Evolutionary conservation across 2,888 invertebrate species (phyloP), one percentile per base, ranked within the genome.

Genomic region (Heliconius cydno): DNA sequence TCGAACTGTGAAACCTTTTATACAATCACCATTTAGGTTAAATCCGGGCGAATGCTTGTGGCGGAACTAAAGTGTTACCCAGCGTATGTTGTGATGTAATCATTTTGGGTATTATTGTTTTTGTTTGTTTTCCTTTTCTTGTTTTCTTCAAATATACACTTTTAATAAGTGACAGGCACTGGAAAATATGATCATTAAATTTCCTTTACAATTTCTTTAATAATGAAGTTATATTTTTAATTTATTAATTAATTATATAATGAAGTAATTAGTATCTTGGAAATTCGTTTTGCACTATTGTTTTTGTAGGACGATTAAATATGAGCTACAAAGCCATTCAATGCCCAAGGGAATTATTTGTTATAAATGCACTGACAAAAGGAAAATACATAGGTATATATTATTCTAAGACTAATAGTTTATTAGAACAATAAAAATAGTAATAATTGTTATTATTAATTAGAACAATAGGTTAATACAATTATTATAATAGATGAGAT

Each of bases 1-100:
- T 60, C 73, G 74, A 68, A 74, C 77, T 73, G 28, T 74, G 52
- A 68, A 63, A 74, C 68, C 74, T 80, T 70, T 80, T 78, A 74
- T 78, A 52, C 78, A 78, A 78, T 70, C 74, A 78, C 74, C 28
- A 63, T 78, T 74, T 65, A 41, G 57, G 73, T 52, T 57, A 67
- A 46, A 57, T 71, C n/a, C 70, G 46, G 41, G 25, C n/a, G 15
- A 74, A 12, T n/a, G 60, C n/a, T 10, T 46, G 28, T 13, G 46
- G 19, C 30, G 41, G 15, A 70, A 34, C 34, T 67, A 28, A 19
- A 30, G 30, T 46, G 41, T 52, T 65, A 34, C 34, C 46, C 76
- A 52, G 41, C 68, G 15, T 70, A 70, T 15, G 70, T 25, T 25
- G 70, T 70, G 41, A 41, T 70, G 28, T 46, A 70, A 70, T 70